Conservation (phyloP, 2,888 invertebrate species). For the Abscondita cerata region DNA sequence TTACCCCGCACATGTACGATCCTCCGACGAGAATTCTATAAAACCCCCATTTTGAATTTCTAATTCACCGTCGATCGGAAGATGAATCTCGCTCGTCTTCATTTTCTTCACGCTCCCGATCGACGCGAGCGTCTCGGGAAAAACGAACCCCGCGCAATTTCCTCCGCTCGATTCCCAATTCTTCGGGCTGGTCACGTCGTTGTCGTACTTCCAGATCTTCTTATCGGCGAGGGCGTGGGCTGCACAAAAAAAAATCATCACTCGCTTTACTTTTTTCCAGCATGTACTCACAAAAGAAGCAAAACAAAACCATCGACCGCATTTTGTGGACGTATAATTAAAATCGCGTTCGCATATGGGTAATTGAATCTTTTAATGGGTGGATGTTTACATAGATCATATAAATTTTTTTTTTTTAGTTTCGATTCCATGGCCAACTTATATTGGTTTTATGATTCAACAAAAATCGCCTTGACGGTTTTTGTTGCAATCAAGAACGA, state of each 20-base stretch:
- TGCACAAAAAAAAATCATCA: no score
- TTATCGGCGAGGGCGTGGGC: slow-evolving; percentile 5
- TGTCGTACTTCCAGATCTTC: slow-evolving; percentile 26
- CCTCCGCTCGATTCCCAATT: slow-evolving; percentile 30
- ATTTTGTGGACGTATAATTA: no score
- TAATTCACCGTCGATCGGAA: slow-evolving; percentile 60
- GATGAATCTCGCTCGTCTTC: slow-evolving; percentile 49
- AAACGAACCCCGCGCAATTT: slow-evolving; percentile 34
- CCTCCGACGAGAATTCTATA: slow-evolving; percentile 48
- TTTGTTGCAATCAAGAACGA: background rate
- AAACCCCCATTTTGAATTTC: slow-evolving; percentile 54
- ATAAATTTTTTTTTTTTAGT: no score
- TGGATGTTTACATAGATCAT: no score
- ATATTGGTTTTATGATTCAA: slow-evolving; percentile 8
- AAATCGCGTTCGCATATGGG: no score
- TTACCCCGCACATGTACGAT: slow-evolving; percentile 44
- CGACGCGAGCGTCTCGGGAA: slow-evolving; percentile 31
- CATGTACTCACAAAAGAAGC: no score
- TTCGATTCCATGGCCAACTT: background rate
- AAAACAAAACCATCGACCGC: no score
- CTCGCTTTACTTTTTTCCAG: no score
- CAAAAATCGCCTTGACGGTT: background rate
- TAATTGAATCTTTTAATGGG: no score
- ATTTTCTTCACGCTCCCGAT: slow-evolving; percentile 32
- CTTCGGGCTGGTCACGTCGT: slow-evolving; percentile 27